A percentile compares a stretch with the other conserved stretches of the same genome.
phyloP scores from a whole-genome alignment of 1,140 invertebrate species.

The Gonatopus flavifemur region DNA sequence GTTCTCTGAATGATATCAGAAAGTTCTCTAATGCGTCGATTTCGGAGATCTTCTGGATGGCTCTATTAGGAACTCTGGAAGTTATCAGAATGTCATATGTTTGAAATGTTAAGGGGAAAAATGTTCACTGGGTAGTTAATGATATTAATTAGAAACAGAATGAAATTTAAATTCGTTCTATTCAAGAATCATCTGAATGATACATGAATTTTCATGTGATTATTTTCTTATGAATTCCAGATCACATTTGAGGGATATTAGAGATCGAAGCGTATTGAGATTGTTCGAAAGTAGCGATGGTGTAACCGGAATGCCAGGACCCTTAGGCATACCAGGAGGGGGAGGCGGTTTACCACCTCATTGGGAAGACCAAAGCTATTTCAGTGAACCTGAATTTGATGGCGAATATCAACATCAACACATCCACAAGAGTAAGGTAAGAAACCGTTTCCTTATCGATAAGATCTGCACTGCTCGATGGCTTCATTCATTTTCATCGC shows the following conservation, averaged over 20 bases:
- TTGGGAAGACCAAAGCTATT: slow-evolving; percentile 82
- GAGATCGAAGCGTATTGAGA: slow-evolving; percentile 86
- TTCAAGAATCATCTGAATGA: no score
- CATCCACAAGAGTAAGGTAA: slow-evolving; percentile 89
- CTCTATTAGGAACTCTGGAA: no score
- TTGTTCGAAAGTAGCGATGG: slow-evolving; percentile 84
- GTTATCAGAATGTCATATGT: no score
- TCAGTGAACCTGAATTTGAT: slow-evolving; percentile 92
- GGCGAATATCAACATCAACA: slow-evolving; percentile 92
- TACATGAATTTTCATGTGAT: no score
- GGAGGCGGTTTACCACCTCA: slow-evolving; percentile 52
- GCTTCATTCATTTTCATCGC: no score
- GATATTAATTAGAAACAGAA: no score
- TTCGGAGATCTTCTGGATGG: no score
- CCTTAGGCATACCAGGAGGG: slow-evolving; percentile 50
- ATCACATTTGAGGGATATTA: slow-evolving; percentile 83
- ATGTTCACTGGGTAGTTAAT: no score
- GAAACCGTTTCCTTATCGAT: slow-evolving; percentile 37
- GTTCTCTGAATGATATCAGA: no score
- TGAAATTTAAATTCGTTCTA: no score
- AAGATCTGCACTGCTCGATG: not conserved
- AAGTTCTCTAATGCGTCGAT: no score
- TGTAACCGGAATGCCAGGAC: slow-evolving; percentile 60
- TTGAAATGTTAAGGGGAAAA: no score
- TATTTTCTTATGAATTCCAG: slow-evolving; percentile 51